These are phyloP conservation scores for Machimus atricapillus DNA, from an alignment of 2,888 invertebrate genomes.

Conservation along the genomic window DNA sequence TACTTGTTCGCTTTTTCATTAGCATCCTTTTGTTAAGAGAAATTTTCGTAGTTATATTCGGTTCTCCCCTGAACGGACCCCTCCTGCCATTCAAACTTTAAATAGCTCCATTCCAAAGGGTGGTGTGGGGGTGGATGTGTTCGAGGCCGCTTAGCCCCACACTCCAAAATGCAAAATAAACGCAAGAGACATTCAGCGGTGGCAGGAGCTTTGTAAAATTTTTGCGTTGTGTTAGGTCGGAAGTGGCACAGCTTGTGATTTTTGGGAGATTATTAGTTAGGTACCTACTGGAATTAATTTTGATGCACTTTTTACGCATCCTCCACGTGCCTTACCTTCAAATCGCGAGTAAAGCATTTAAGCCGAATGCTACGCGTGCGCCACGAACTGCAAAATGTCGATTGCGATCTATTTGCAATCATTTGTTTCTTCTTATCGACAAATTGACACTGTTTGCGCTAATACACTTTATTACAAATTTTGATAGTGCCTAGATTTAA, in stretches of 20 bases:
- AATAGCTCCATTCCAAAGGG: background rate
- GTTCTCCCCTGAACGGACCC: background rate
- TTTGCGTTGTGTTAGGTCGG: conserved; percentile 17
- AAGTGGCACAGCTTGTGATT: background rate
- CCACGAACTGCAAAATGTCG: background rate
- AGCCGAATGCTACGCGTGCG: background rate
- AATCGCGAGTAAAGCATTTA: background rate
- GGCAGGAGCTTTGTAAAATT: background rate
- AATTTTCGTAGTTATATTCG: background rate
- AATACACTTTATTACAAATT: background rate
- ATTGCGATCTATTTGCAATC: background rate
- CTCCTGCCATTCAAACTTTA: background rate
- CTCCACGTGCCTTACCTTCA: background rate
- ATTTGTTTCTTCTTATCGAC: background rate
- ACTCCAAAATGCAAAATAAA: background rate
- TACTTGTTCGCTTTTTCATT: background rate
- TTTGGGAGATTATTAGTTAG: background rate
- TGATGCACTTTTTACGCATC: background rate
- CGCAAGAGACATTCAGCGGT: background rate
- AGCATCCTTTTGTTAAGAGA: background rate
- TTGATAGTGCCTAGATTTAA: background rate
- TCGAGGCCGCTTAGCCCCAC: background rate
- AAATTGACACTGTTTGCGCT: background rate
- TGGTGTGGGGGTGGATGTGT: background rate
- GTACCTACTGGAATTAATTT: background rate